These are phyloP conservation scores for Drosophila kanekoi DNA, from an alignment of 2,888 invertebrate genomes.

Conservation along the genomic window DNA sequence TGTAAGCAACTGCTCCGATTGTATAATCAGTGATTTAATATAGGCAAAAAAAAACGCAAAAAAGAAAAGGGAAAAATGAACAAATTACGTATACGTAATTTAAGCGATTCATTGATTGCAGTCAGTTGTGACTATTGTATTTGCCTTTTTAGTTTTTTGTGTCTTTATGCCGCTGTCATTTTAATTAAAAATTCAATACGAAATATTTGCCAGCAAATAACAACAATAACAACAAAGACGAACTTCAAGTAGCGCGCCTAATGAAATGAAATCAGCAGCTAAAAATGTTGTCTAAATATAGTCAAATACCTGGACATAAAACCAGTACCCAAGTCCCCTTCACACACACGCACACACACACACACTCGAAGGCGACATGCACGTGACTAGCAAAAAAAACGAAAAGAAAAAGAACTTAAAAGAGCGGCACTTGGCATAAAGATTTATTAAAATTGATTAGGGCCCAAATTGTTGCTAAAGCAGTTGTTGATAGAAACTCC, in stretches of 20 bases:
- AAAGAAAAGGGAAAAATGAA: not conserved
- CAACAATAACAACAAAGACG: slow-evolving; percentile 16
- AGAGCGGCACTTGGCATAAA: slow-evolving; percentile 3
- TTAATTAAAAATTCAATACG: slow-evolving; percentile 47
- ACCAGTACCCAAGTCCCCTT: slow-evolving; percentile 43
- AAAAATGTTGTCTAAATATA: slow-evolving; percentile 73
- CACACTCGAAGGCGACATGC: slow-evolving; percentile 29
- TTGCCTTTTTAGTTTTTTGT: not conserved
- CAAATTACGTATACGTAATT: slow-evolving; percentile 48
- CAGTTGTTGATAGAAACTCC: not conserved
- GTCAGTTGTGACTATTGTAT: not conserved
- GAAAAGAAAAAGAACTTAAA: not conserved
- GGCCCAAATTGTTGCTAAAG: not conserved
- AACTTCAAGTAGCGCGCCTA: slow-evolving; percentile 41
- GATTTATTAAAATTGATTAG: slow-evolving; percentile 18
- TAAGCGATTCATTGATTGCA: slow-evolving; percentile 32
- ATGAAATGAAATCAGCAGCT: slow-evolving; percentile 72
- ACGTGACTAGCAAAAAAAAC: slow-evolving; percentile 56
- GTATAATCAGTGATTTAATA: slow-evolving; percentile 16
- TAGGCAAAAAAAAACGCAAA: not conserved
- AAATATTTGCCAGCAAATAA: slow-evolving; percentile 29
- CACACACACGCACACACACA: slow-evolving; percentile 18
- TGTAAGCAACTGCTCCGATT: slow-evolving; percentile 16
- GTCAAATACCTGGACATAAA: slow-evolving; percentile 52
- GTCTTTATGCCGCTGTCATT: slow-evolving; percentile 12